Evolutionary conservation across 2,113 vertebrate species (phyloP), one percentile per base, ranked within the genome.

Genomic region (Rhabdornis inornatus): DNA sequence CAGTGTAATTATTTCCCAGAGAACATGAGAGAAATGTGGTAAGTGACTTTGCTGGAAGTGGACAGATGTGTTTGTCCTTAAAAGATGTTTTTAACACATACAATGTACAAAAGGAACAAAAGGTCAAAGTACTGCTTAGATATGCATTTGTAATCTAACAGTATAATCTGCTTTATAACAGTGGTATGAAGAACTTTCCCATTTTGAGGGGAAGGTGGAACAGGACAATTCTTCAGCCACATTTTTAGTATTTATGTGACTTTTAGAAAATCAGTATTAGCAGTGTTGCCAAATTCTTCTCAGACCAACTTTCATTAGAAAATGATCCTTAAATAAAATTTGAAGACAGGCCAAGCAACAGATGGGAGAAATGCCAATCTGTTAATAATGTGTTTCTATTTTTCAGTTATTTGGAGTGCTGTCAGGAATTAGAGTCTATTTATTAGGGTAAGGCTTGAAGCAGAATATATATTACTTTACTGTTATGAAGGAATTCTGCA

Each of bases 251-350:
- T 39, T 80, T 88, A 76, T 17, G 10, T 87, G 56, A 72, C 47
- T 94, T 83, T 61, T 88, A 37, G 33, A 91, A 90, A 95, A 87
- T 39, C 22, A 23, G 55, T 35, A 40, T 83, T 30, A 30, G 28
- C 30, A 75, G 11, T 69, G 33, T 14, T 66, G 39, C 59, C 37
- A 53, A 74, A 94, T 89, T 81, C 28, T 50, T 64, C 20, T 92
- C 40, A 68, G 72, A 60, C 4, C 11, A 90, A 49, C 61, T 90
- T 94, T 86, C 45, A 96, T 31, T 19, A 85, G 40, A 37, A 69
- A 94, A 96, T 74, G 40, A 27, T 9, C 6, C 72, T 74, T 45
- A 96, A 96, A 84, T 90, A 76, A 96, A 91, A 96, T 69, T 70
- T 55, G 59, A 93, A 49, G 25, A 83, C 31, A 91, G 2, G 8